Base-by-base conservation (phyloP, 2,888 invertebrate genomes). In the Elmis aenea region DNA sequence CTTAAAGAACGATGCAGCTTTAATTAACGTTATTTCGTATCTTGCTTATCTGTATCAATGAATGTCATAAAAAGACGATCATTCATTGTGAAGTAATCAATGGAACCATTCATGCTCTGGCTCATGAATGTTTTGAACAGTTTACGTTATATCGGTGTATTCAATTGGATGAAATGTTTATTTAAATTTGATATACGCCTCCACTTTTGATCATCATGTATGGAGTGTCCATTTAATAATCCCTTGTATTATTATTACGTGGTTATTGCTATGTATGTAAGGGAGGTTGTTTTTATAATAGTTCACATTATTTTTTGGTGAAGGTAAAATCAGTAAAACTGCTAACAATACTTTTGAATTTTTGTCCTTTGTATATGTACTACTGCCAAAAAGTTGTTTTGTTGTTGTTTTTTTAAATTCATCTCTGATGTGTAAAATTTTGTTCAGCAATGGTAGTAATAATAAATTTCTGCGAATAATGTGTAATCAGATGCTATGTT, bases 61-160 rank as follows among this genome's bases (percentile, higher is more conserved):
- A 26, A 29, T 38, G 38, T 25, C 29, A 35, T 22, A 34, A 26
- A 31, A 31, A 36, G 26, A 24, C 22, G 34, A 34, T 15, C 42
- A 42, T 51, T 48, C 46, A 50, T 48, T 50, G 48, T 58, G 48
- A 47, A 54, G 51, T 55, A 56, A 58, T 59, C 58, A 59, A 60
- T 58, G 60, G 58, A 50, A 41, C 55, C 57, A 59, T 59, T 60
- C 59, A 58, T 57, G 14, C 29, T 10, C 49, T 42, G 38, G 45
- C 45, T 53, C 49, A 57, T 58, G 57, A 56, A 58, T 55, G 55
- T 54, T 57, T 46, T 51, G 51, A 45, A 51, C 52, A 46, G 53
- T 52, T 50, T 54, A 54, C 54, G 47, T 48, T 49, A 44, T 48
- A 45, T 47, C 45, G 43, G 54, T 56, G 48, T 50, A 50, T 54